A percentile compares a stretch with the other conserved stretches of the same genome.
phyloP scores from a whole-genome alignment of 2,113 vertebrate species.

The Pristiophorus japonicus region DNA sequence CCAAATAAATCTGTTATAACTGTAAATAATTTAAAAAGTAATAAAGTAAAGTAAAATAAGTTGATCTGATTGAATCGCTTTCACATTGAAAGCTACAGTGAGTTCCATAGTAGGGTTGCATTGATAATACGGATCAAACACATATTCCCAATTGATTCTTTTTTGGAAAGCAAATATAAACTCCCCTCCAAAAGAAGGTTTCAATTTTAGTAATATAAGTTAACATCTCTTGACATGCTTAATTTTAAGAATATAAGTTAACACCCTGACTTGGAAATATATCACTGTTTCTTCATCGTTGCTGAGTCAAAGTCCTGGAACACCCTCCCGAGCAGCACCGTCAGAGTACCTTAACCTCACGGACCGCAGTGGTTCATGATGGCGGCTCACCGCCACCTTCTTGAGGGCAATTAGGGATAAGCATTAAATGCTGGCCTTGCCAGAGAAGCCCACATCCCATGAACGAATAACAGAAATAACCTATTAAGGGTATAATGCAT shows the following conservation, averaged over 20 bases:
- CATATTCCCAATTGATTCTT: neutral
- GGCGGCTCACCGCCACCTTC: neutral
- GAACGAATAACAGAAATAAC: neutral
- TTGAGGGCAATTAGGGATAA: neutral
- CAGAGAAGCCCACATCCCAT: neutral
- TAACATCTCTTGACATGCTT: no score
- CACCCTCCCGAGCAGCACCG: neutral
- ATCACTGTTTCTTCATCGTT: neutral
- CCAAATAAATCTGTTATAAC: neutral
- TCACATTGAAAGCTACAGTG: neutral
- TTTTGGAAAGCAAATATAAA: neutral
- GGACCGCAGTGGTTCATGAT: neutral
- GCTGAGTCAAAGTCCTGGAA: neutral
- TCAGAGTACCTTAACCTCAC: neutral
- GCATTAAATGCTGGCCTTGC: neutral
- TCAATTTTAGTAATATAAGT: neutral
- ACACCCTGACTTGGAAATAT: no score
- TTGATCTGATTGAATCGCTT: neutral
- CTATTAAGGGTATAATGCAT: neutral
- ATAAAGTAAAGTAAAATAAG: neutral
- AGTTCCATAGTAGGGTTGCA: neutral
- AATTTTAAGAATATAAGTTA: neutral
- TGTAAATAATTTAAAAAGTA: neutral
- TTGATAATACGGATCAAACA: neutral
- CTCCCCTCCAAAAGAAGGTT: neutral